A percentile compares a stretch with the other conserved stretches of the same genome.
Evolutionary conservation across 2,888 invertebrate genomes (phyloP).

Genomic region (Ichneumoninae sp.): DNA sequence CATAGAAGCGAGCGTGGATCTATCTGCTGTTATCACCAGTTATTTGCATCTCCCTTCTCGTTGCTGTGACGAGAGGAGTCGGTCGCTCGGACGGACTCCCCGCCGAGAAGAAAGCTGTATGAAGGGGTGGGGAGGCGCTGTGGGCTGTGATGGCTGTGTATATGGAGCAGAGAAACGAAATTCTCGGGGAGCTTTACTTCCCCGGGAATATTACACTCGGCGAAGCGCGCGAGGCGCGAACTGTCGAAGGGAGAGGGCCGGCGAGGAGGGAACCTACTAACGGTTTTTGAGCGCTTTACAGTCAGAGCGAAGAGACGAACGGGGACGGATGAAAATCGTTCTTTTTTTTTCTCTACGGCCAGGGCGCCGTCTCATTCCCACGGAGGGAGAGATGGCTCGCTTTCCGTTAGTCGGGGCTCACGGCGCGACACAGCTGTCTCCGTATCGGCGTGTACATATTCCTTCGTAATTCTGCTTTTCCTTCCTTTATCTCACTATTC

Average conservation of each 20-base stretch:
- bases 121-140: conserved; percentile 3
- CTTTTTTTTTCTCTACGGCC: background rate
- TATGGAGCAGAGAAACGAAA: conserved; percentile 67
- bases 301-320: conserved; percentile 42
- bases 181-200: conserved; percentile 80
- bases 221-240: conserved; percentile 63
- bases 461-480: too few species aligned
- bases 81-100: conserved; percentile 37
- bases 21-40: conserved; percentile 84
- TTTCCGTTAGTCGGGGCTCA: too few species aligned
- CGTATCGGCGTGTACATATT: too few species aligned
- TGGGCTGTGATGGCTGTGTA: conserved; percentile 49
- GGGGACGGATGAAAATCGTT: conserved; percentile 40
- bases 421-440: too few species aligned
- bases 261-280: conserved; percentile 26
- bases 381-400: too few species aligned
- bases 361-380: too few species aligned
- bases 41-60: conserved; percentile 82
- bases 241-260: conserved; percentile 7
- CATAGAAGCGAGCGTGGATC: conserved; percentile 73
- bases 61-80: conserved; percentile 65
- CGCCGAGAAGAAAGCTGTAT: conserved; percentile 22
- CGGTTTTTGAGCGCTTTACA: conserved; percentile 64
- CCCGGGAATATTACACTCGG: conserved; percentile 80
- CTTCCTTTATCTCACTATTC: too few species aligned